Evolutionary conservation across 2,113 vertebrate genomes (phyloP), one percentile per base, ranked within the genome.

Genomic region (Nannobrachium achirus): DNA sequence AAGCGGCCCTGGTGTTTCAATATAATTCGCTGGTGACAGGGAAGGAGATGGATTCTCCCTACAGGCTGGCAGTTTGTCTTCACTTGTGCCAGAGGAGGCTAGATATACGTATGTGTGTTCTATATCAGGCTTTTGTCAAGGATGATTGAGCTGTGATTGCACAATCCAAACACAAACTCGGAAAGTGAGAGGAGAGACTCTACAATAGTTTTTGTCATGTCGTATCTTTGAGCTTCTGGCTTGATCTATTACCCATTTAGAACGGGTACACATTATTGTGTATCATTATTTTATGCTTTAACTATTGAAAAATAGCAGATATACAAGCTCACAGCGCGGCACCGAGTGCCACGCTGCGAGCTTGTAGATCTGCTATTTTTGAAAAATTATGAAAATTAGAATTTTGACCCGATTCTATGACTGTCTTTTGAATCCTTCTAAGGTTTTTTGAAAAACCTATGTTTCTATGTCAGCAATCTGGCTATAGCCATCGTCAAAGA

Each of bases 91-190:
- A 53, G 52, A 49, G 67, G 68, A 86, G 68, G 58, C 73, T 75
- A 78, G 73, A 88, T 80, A 53, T 68, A 79, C 39, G 53, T 33
- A 33, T 33, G 25, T 33, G 25, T 64, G 69, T 59, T 83, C 85
- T 84, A 82, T 85, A 89, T 89, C 86, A 89, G 81, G 75, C 66
- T 85, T 88, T 89, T 88, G 87, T 91, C 86, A 83, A 44, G 68
- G 78, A 78, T 88, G 90, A 90, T 88, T 85, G 92, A 91, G 76
- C 78, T 56, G 65, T 69, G 71, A 84, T 79, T 75, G 74, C 63
- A 71, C 75, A 74, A 73, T 66, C 69, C 62, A 62, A 63, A 55
- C 51, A 52, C 46, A 59, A 67, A 63, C 76, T 84, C 64, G 6
- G 6, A 33, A 66, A 74, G 75, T 41, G 59, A 65, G 56, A 77